Evolutionary conservation across 2,888 invertebrate species (phyloP).

Genomic region (Incurvaria masculella): DNA sequence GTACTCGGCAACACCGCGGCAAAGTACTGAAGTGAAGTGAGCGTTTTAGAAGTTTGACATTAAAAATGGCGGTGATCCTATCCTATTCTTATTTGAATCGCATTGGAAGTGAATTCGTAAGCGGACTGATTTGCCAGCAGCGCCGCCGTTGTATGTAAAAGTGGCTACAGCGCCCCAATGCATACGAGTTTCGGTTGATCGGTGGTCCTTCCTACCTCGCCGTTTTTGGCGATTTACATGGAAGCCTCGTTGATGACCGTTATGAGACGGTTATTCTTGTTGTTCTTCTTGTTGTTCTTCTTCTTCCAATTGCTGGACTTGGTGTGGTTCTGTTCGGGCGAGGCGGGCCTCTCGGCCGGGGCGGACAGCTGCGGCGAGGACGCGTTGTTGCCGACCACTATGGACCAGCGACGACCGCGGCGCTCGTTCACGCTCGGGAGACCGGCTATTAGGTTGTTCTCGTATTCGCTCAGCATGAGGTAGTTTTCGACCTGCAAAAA

Average conservation of each 20-base stretch:
- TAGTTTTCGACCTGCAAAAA: slow-evolving; percentile 71
- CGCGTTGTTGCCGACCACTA: slow-evolving; percentile 51
- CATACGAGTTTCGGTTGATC: too few species aligned
- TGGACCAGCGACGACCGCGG: slow-evolving; percentile 69
- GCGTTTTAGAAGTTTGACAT: too few species aligned
- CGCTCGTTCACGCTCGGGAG: slow-evolving; percentile 71
- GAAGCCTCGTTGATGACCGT: slow-evolving; percentile 77
- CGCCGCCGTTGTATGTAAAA: too few species aligned
- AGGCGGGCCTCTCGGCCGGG: slow-evolving; percentile 30
- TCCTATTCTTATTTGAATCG: too few species aligned
- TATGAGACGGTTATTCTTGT: slow-evolving; percentile 64
- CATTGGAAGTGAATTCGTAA: too few species aligned
- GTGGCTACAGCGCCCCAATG: too few species aligned
- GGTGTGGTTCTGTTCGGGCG: slow-evolving; percentile 35
- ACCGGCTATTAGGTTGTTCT: slow-evolving; percentile 79
- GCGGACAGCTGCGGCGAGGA: slow-evolving; percentile 26
- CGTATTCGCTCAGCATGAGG: slow-evolving; percentile 82
- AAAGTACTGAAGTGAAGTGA: too few species aligned
- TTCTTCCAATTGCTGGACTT: slow-evolving; percentile 46
- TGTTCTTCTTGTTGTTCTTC: slow-evolving; percentile 55
- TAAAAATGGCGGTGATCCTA: too few species aligned
- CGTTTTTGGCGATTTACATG: slow-evolving; percentile 49
- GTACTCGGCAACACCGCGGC: too few species aligned
- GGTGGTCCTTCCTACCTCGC: neutral
- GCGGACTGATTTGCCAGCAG: too few species aligned